Percentiles rank a stretch among this genome's conserved stretches.
These are phyloP conservation scores for Helicoverpa assulta DNA, from an alignment of 2,888 invertebrate genomes.

Conservation along the genomic window DNA sequence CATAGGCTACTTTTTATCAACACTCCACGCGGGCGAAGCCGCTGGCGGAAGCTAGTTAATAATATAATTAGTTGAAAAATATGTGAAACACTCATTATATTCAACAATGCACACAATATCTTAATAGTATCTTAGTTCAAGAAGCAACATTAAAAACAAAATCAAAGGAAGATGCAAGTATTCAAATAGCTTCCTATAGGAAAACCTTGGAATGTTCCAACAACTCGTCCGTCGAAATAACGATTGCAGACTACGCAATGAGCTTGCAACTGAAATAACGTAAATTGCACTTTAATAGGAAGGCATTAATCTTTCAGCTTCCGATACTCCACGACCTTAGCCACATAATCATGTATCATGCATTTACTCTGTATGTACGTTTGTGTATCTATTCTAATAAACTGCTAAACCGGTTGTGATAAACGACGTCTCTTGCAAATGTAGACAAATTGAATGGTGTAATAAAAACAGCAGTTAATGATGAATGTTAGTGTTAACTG, in stretches of 20 bases:
- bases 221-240: conserved; percentile 6
- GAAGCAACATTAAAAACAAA: neutral
- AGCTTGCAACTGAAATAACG: conserved; percentile 18
- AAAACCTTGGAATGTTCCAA: conserved; percentile 7
- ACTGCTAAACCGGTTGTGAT: neutral
- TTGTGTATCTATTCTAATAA: neutral
- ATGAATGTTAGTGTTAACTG: neutral
- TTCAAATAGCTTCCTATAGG: neutral
- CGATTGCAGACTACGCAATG: conserved; percentile 26
- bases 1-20: too few species aligned
- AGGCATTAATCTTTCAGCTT: conserved; percentile 38
- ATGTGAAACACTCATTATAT: too few species aligned
- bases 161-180: neutral
- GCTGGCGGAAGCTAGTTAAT: too few species aligned
- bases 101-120: too few species aligned
- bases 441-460: neutral
- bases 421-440: neutral
- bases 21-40: too few species aligned
- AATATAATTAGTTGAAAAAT: too few species aligned
- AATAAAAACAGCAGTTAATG: neutral
- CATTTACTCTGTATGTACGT: neutral
- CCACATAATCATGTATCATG: conserved; percentile 23
- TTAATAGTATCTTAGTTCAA: neutral
- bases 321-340: conserved; percentile 34
- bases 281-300: conserved; percentile 27